phyloP scores from a whole-genome alignment of 2,113 vertebrate species.

The zebrafish (Danio rerio) region DNA sequence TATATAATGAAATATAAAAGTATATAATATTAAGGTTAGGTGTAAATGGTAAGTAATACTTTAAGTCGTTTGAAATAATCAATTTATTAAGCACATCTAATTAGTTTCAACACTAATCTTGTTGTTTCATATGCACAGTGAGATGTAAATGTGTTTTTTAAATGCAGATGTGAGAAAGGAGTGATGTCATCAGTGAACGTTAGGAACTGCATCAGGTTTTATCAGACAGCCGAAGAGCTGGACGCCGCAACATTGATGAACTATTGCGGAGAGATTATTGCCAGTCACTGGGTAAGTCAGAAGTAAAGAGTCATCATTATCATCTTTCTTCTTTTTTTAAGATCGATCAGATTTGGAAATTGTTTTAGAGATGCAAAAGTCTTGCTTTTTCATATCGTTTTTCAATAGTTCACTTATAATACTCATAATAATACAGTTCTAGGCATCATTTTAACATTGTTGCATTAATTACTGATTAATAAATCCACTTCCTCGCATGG shows the following conservation, averaged over 20 bases:
- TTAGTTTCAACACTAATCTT: neutral
- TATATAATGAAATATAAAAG: neutral
- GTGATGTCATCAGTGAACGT: constrained; percentile 98
- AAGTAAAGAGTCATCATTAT: neutral
- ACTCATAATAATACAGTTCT: neutral
- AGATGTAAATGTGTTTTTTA: neutral
- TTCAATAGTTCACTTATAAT: neutral
- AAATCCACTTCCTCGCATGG: neutral
- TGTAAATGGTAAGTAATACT: neutral
- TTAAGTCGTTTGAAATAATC: neutral
- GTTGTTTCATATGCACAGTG: neutral
- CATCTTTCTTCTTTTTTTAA: no score
- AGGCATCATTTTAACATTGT: neutral
- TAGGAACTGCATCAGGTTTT: constrained; percentile 98
- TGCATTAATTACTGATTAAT: neutral
- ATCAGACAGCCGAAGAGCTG: constrained; percentile 96
- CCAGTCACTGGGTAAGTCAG: constrained; percentile 94
- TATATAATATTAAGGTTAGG: neutral
- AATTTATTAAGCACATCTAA: neutral
- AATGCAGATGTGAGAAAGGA: constrained; percentile 92
- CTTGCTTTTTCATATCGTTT: neutral
- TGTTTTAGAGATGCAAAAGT: neutral
- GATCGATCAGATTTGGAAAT: neutral
- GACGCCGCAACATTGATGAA: constrained; percentile 91
- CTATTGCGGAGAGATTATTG: constrained; percentile 98